Evolutionary conservation across 2,113 vertebrate genomes (phyloP).

Genomic region (Myocastor coypus): DNA sequence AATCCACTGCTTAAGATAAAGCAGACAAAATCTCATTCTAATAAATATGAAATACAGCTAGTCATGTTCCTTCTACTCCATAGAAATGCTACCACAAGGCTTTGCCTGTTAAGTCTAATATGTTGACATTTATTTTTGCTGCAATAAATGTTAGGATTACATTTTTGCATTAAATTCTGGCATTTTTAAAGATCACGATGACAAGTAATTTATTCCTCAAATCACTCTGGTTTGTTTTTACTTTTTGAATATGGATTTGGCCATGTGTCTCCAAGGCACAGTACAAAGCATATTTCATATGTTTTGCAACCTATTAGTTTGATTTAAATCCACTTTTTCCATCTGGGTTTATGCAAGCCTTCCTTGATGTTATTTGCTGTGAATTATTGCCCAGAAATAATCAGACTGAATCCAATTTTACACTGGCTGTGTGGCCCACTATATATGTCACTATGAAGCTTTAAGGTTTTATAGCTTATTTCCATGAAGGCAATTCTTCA

Average conservation of each 20-base stretch:
- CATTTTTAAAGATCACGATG: constrained; percentile 92
- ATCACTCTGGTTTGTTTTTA: constrained; percentile 89
- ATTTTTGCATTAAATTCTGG: constrained; percentile 92
- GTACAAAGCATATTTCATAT: constrained; percentile 88
- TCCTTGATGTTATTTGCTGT: constrained; percentile 89
- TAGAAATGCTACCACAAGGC: constrained; percentile 88
- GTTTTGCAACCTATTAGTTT: constrained; percentile 90
- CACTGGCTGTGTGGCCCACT: constrained; percentile 85
- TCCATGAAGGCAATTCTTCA: constrained; percentile 80
- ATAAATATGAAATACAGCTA: constrained; percentile 89
- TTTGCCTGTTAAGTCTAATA: constrained; percentile 91
- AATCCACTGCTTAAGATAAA: constrained; percentile 89
- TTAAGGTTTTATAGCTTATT: constrained; percentile 80
- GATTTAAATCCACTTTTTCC: constrained; percentile 91
- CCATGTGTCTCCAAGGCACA: constrained; percentile 88
- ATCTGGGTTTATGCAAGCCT: constrained; percentile 87
- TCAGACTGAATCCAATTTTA: constrained; percentile 89
- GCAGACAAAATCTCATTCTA: constrained; percentile 88
- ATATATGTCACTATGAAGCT: constrained; percentile 81
- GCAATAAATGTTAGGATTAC: constrained; percentile 92
- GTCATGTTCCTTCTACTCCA: constrained; percentile 88
- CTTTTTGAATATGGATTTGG: constrained; percentile 90
- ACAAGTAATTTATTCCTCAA: constrained; percentile 92
- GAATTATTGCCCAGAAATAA: constrained; percentile 90
- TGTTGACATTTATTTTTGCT: constrained; percentile 92